phyloP scores from a whole-genome alignment of 2,888 invertebrate genomes.

The Rotaria macrura region DNA sequence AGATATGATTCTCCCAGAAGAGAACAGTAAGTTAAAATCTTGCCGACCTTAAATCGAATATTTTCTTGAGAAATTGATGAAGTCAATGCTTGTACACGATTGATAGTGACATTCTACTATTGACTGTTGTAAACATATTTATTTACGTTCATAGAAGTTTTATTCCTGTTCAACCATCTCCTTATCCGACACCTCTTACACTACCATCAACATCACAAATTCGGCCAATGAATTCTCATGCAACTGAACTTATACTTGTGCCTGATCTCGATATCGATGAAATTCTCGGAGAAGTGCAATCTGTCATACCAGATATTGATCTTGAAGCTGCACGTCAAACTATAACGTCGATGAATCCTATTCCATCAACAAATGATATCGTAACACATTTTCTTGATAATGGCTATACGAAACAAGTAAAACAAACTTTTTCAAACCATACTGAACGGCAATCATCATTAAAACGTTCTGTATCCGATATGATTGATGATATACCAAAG shows the following conservation, averaged over 20 bases:
- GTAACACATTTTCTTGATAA: constrained; percentile 34
- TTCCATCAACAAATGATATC: not conserved
- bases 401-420: constrained; percentile 36
- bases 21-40: too few relatives aligned
- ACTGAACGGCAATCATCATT: constrained; percentile 34
- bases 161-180: not conserved
- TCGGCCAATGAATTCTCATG: not conserved
- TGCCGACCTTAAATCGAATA: too few relatives aligned
- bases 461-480: constrained; percentile 37
- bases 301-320: constrained; percentile 22
- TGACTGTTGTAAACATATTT: too few relatives aligned
- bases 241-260: not conserved
- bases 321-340: constrained; percentile 6
- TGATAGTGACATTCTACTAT: too few relatives aligned
- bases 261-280: not conserved
- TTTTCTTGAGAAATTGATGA: too few relatives aligned
- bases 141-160: not conserved
- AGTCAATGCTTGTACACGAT: too few relatives aligned
- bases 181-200: not conserved
- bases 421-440: not conserved
- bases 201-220: not conserved
- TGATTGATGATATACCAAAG: constrained; percentile 37
- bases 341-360: not conserved
- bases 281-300: constrained; percentile 18
- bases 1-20: too few relatives aligned